Evolutionary conservation across 1,140 invertebrate species (phyloP).

Genomic region (Trissolcus basalis): DNA sequence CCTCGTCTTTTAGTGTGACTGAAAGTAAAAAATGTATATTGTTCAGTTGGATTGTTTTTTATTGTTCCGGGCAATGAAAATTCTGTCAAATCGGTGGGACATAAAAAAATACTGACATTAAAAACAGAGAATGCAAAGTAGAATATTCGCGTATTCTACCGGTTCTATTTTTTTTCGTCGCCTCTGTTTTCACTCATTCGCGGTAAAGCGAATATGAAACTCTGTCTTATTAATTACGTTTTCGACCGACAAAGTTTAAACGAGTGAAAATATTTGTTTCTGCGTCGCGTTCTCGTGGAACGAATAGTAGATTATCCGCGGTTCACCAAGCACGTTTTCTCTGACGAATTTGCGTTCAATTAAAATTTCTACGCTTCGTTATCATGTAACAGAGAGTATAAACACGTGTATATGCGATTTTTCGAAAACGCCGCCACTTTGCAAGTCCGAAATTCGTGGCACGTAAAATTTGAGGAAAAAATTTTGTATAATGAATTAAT

Average conservation of each 20-base stretch:
- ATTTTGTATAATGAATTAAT: too few species aligned
- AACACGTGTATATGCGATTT: constrained; percentile 35
- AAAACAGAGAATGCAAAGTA: too few species aligned
- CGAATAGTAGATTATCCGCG: constrained; percentile 53
- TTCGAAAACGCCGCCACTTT: too few species aligned
- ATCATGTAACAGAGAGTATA: constrained; percentile 22
- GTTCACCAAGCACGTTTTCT: constrained; percentile 49
- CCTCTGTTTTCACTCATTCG: constrained; percentile 1
- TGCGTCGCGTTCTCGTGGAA: constrained; percentile 28
- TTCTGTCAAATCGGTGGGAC: too few species aligned
- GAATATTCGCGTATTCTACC: too few species aligned
- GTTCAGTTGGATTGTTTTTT: too few species aligned
- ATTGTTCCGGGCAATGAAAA: not conserved
- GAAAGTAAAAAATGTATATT: too few species aligned
- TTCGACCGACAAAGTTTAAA: constrained; percentile 53
- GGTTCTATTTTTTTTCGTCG: not conserved
- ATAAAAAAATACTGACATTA: too few species aligned
- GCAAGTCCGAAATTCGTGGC: too few species aligned
- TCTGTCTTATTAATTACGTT: constrained; percentile 56
- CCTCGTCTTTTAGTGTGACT: too few species aligned
- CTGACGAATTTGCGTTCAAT: constrained; percentile 52
- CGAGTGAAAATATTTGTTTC: constrained; percentile 58
- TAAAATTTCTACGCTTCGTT: constrained; percentile 47
- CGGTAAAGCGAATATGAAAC: constrained; percentile 30
- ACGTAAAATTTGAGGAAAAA: too few species aligned